Percentiles rank a stretch among this genome's conserved stretches.
These are phyloP conservation scores for Agrotis exclamationis DNA, from an alignment of 2,888 invertebrate genomes.

Conservation along the genomic window DNA sequence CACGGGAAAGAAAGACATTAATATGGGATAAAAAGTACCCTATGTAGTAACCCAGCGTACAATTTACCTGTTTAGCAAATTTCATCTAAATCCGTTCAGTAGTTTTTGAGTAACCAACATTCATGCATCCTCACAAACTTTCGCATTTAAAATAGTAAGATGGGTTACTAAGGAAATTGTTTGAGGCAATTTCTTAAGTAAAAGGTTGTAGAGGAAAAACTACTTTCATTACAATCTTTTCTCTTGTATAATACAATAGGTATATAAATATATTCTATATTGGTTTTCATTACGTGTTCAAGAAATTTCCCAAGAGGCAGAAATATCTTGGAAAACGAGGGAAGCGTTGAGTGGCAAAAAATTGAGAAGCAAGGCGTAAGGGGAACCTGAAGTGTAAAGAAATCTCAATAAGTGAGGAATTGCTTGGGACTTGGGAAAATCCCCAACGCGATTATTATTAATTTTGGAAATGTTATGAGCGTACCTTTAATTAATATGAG, in stretches of 20 bases:
- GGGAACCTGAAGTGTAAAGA: conserved; percentile 13
- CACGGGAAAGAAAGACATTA: no score
- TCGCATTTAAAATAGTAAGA: background rate
- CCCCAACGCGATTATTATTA: background rate
- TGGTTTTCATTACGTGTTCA: conserved; percentile 36
- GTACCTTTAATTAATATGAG: background rate
- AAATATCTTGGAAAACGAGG: conserved; percentile 36
- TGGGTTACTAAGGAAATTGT: background rate
- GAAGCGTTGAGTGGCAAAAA: conserved; percentile 44
- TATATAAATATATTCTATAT: conserved; percentile 27
- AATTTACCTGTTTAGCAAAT: no score
- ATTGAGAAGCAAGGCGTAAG: conserved; percentile 16
- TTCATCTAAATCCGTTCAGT: no score
- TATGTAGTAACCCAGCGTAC: no score
- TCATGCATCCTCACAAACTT: no score
- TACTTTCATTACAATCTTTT: conserved; percentile 22
- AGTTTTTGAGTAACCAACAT: no score
- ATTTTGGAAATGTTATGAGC: conserved; percentile 8
- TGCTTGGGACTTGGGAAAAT: background rate
- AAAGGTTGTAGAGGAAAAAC: conserved; percentile 4
- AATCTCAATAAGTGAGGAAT: conserved; percentile 33
- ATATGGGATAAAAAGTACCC: no score
- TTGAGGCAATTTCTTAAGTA: background rate
- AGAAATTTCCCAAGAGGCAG: conserved; percentile 59
- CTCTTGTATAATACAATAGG: conserved; percentile 18